Percentiles rank a stretch among this genome's conserved stretches.
These are phyloP conservation scores for Hydractinia symbiolongicarpus DNA, from an alignment of 30 jellyfish, hydroid and myxozoan genomes.

Conservation along the genomic window DNA sequence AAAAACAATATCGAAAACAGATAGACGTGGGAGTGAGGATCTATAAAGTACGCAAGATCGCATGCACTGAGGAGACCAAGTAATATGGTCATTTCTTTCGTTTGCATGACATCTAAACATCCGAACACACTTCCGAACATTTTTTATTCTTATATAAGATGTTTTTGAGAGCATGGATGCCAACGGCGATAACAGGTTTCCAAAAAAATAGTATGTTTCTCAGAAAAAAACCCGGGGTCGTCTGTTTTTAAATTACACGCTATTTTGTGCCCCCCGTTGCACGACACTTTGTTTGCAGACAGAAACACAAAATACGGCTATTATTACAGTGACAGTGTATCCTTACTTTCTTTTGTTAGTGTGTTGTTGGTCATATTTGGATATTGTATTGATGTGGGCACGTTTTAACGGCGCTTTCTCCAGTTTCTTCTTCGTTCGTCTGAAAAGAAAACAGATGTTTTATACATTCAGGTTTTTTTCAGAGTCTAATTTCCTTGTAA, in stretches of 20 bases:
- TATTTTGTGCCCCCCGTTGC: neutral
- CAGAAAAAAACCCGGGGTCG: no score
- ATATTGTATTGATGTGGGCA: constrained; percentile 42
- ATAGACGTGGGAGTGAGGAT: no score
- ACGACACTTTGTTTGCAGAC: neutral
- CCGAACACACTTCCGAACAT: no score
- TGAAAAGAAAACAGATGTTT: neutral
- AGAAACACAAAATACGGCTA: neutral
- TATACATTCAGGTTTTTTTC: neutral
- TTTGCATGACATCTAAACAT: no score
- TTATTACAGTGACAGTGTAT: neutral
- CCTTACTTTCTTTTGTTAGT: neutral
- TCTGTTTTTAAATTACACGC: neutral
- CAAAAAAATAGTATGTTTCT: no score
- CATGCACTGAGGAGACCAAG: no score
- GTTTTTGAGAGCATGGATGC: no score
- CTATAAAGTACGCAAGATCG: no score
- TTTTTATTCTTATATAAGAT: no score
- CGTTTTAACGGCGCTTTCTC: constrained; percentile 52
- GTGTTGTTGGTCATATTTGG: constrained; percentile 50
- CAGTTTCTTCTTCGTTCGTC: constrained; percentile 51
- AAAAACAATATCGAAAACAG: no score
- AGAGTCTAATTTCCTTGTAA: neutral
- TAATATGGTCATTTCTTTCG: no score
- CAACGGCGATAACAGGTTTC: no score